Conservation (phyloP, 2,113 vertebrate species). For the Ptychochromis oligacanthus region DNA sequence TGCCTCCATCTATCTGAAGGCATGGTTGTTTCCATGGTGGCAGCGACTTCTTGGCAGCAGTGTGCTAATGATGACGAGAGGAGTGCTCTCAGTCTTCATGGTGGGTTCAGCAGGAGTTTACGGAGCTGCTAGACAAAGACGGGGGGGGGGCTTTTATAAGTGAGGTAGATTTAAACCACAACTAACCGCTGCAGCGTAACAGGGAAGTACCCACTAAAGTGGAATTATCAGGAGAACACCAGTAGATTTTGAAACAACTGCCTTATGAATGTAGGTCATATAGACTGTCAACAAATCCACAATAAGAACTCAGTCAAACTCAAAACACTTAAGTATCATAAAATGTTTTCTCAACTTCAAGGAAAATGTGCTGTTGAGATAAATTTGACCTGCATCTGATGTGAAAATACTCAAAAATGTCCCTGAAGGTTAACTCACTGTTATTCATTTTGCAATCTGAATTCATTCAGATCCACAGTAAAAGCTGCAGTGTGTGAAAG, state of each 20-base stretch:
- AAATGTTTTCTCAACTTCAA: conserved; percentile 9
- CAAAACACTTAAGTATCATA: neutral
- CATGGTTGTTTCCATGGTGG: conserved; percentile 68
- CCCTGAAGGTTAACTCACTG: conserved; percentile 11
- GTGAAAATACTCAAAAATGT: conserved; percentile 18
- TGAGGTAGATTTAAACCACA: conserved; percentile 23
- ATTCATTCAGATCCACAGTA: neutral
- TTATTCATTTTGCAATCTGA: conserved; percentile 18
- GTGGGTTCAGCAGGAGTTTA: conserved; percentile 78
- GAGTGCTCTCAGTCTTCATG: conserved; percentile 48
- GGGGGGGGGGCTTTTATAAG: neutral
- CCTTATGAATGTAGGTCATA: neutral
- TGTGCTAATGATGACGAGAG: conserved; percentile 64
- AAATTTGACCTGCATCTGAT: neutral
- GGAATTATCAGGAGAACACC: conserved; percentile 3
- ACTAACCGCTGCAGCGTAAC: conserved; percentile 1
- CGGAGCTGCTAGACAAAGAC: conserved; percentile 26
- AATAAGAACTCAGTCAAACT: neutral
- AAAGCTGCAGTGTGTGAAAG: conserved; percentile 7
- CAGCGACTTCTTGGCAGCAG: conserved; percentile 59
- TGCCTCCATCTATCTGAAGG: conserved; percentile 47
- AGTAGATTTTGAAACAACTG: conserved; percentile 15
- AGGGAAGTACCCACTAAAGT: conserved; percentile 9
- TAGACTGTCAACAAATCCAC: neutral
- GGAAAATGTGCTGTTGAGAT: neutral